phyloP scores from a whole-genome alignment of 2,113 vertebrate species.

The Nycticorax nycticorax region DNA sequence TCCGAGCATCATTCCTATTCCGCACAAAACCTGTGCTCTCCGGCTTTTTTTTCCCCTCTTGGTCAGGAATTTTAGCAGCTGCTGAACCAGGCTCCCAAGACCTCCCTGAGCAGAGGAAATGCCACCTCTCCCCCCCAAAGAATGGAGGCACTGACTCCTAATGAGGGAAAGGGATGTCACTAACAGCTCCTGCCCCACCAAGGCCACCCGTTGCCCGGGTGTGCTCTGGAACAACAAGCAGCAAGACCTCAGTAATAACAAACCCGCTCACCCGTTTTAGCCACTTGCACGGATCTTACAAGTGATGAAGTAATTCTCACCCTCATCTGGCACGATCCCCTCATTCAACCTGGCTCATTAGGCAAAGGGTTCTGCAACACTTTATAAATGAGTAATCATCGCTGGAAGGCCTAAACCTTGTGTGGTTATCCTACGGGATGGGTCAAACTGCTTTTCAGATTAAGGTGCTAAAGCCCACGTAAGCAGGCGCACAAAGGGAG shows the following conservation, averaged over 20 bases:
- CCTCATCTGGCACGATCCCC: neutral
- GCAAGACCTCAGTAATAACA: neutral
- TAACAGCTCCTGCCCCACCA: neutral
- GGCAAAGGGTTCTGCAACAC: neutral
- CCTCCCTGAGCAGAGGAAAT: neutral
- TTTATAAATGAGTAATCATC: neutral
- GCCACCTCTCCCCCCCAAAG: neutral
- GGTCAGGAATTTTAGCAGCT: neutral
- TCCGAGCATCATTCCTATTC: neutral
- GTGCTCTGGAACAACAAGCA: fast-evolving
- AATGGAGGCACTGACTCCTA: neutral
- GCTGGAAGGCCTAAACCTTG: neutral
- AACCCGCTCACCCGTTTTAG: neutral
- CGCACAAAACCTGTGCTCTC: neutral
- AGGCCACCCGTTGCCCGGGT: neutral
- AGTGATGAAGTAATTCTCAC: neutral
- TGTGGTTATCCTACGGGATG: neutral
- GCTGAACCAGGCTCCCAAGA: neutral
- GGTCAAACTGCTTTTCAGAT: neutral
- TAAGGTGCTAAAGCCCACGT: fast-evolving
- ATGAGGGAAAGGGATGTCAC: neutral
- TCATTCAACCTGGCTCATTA: neutral
- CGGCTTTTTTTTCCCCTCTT: neutral
- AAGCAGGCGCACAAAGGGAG: neutral
- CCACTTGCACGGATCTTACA: neutral